Percentiles rank a stretch among this genome's conserved stretches.
phyloP scores from a whole-genome alignment of 2,888 invertebrate genomes.

The Ethmia dodecea region DNA sequence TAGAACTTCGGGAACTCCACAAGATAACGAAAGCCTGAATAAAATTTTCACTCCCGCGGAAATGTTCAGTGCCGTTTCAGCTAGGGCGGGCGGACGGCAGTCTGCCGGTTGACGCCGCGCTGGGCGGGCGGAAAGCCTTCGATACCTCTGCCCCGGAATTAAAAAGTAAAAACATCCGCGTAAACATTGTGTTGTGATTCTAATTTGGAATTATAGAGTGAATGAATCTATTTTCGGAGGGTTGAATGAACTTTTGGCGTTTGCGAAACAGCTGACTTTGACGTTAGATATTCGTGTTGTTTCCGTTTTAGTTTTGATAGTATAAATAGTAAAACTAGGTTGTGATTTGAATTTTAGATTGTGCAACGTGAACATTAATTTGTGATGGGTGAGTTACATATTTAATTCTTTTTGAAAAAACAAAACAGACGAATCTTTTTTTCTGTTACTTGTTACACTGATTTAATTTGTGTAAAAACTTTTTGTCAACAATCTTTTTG shows the following conservation, averaged over 20 bases:
- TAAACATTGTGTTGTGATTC: slow-evolving; percentile 23
- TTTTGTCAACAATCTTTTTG: no score
- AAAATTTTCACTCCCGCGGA: slow-evolving; percentile 42
- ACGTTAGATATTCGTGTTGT: slow-evolving; percentile 21
- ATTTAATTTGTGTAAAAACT: no score
- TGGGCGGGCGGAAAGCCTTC: slow-evolving; percentile 42
- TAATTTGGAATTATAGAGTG: slow-evolving; percentile 15
- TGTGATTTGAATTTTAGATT: slow-evolving; percentile 22
- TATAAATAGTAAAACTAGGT: slow-evolving; percentile 14
- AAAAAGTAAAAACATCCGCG: slow-evolving; percentile 6
- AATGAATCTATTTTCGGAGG: slow-evolving; percentile 18
- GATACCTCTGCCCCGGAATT: not conserved
- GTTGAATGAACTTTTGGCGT: slow-evolving; percentile 27
- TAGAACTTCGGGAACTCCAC: slow-evolving; percentile 21
- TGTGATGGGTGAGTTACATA: slow-evolving; percentile 23
- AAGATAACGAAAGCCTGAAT: slow-evolving; percentile 37
- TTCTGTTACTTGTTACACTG: no score
- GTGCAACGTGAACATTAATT: slow-evolving; percentile 17
- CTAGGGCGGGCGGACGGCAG: slow-evolving; percentile 58
- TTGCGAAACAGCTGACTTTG: slow-evolving; percentile 32
- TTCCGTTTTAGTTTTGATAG: slow-evolving; percentile 14
- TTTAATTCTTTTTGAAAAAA: no score
- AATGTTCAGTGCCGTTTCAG: slow-evolving; percentile 30
- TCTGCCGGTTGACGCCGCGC: slow-evolving; percentile 36
- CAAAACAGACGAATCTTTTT: no score